Conservation (phyloP, 2,888 invertebrate species). For the Dendrolimus houi region DNA sequence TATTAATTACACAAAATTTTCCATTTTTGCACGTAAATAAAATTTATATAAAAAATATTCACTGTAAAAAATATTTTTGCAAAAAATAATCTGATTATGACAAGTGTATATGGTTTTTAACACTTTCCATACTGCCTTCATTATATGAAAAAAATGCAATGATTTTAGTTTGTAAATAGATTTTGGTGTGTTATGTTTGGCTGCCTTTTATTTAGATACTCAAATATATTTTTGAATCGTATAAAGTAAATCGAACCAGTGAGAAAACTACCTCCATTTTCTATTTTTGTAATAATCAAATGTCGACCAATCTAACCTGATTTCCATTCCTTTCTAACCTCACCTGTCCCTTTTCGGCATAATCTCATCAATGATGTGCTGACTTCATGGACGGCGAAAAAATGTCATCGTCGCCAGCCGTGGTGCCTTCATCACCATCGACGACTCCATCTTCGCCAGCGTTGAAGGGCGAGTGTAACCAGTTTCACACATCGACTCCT, state of each 20-base stretch:
- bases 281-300: not conserved
- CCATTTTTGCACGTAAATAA: too few species aligned
- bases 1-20: too few species aligned
- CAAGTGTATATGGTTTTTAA: too few species aligned
- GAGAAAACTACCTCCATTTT: too few species aligned
- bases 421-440: slow-evolving; percentile 62
- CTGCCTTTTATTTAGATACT: too few species aligned
- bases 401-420: slow-evolving; percentile 72
- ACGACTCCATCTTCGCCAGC: slow-evolving; percentile 64
- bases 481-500: slow-evolving; percentile 61
- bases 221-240: slow-evolving; percentile 4
- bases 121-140: too few species aligned
- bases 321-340: slow-evolving; percentile 1
- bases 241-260: slow-evolving; percentile 1
- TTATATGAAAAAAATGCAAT: too few species aligned
- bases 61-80: too few species aligned
- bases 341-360: slow-evolving; percentile 8
- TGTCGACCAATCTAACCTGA: not conserved
- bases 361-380: slow-evolving; percentile 60
- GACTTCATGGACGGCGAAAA: slow-evolving; percentile 19
- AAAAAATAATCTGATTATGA: too few species aligned
- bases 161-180: too few species aligned
- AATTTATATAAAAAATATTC: too few species aligned
- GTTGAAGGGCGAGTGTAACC: slow-evolving; percentile 37
- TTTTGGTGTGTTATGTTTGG: too few species aligned